Evolutionary conservation across 1,140 invertebrate genomes (phyloP).

Genomic region (Platyscapa corneri): DNA sequence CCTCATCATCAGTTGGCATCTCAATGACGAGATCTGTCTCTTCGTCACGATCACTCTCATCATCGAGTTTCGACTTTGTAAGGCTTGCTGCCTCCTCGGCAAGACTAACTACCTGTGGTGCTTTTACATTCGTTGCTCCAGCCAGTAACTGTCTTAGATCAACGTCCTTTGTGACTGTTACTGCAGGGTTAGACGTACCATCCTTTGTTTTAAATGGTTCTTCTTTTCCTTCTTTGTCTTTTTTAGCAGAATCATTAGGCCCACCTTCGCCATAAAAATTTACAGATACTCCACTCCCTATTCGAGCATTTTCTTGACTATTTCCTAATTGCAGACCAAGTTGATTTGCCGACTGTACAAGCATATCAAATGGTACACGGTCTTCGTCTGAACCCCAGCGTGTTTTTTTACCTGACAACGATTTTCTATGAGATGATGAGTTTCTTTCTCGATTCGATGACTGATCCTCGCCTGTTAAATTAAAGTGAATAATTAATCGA

Average conservation of each 20-base stretch:
- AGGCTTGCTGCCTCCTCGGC: slow-evolving; percentile 67
- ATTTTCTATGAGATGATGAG: slow-evolving; percentile 54
- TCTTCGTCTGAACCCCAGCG: slow-evolving; percentile 73
- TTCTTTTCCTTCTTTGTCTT: slow-evolving; percentile 65
- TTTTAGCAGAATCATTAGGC: slow-evolving; percentile 71
- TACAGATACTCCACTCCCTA: slow-evolving; percentile 46
- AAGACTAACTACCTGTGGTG: slow-evolving; percentile 64
- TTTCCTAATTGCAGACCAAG: slow-evolving; percentile 57
- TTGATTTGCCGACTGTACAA: slow-evolving; percentile 69
- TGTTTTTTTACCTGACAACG: slow-evolving; percentile 68
- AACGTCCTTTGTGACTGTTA: slow-evolving; percentile 55
- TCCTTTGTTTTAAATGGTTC: slow-evolving; percentile 50
- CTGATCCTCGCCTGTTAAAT: slow-evolving; percentile 51
- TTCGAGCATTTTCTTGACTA: slow-evolving; percentile 35
- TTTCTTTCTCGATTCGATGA: slow-evolving; percentile 57
- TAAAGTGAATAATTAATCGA: not conserved
- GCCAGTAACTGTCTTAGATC: slow-evolving; percentile 68
- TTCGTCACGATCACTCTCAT: slow-evolving; percentile 72
- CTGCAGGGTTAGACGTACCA: not conserved
- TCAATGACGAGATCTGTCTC: slow-evolving; percentile 69
- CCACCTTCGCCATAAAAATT: slow-evolving; percentile 68
- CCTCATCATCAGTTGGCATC: slow-evolving; percentile 69
- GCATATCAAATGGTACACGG: slow-evolving; percentile 70
- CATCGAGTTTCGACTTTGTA: slow-evolving; percentile 67
- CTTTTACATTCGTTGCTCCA: slow-evolving; percentile 53